Base-by-base conservation (phyloP, 2,888 invertebrate genomes). In the Rotaria magnacalcarata region DNA sequence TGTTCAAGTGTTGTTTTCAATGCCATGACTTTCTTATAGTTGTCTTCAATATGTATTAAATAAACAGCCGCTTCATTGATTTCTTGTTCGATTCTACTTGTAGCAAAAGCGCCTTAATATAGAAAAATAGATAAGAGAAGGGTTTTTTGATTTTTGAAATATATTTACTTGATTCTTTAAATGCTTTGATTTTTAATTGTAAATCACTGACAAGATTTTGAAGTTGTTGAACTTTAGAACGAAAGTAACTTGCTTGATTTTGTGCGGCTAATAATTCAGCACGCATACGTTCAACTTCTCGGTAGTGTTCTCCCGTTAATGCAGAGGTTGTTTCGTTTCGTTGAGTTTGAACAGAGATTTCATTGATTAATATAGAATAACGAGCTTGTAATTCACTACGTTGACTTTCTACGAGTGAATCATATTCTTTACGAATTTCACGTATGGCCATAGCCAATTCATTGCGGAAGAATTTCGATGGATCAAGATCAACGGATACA, bases 1-100 rank as follows among this genome's bases (percentile, higher is more conserved):
- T 92, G 91, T 89, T 92, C 92, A 87, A 92, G 89, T n/a, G 92
- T 92, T 87, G 92, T 91, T 88, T 92, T 92, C 88, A 91, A 92
- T 88, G 92, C 92, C 89, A 92, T 90, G 85, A 92, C 43, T 67
- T 60, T 60, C 27, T 47, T 60, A 34, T 87, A 87, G 8, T 84
- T 84, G 11, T 41, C 27, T 43, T 60, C 41, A 41, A 67, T 14
- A 41, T 47, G 85, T 56, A 50, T 16, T 56, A 85, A 84, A 47
- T 52, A 16, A 54, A 41, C 60, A 34, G 85, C 85, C n/a, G 85
- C 52, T n/a, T 87, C 87, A 74, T 67, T 60, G 8, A 84, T 34
- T 84, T 43, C 47, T 85, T 60, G n/a, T 74, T 43, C 80, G 7
- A 14, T 4, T 67, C 34, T 67, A 16, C 34, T 14, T 16, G 0